Conservation (phyloP, 1,140 invertebrate genomes). For the Calliopsis andreniformis region DNA sequence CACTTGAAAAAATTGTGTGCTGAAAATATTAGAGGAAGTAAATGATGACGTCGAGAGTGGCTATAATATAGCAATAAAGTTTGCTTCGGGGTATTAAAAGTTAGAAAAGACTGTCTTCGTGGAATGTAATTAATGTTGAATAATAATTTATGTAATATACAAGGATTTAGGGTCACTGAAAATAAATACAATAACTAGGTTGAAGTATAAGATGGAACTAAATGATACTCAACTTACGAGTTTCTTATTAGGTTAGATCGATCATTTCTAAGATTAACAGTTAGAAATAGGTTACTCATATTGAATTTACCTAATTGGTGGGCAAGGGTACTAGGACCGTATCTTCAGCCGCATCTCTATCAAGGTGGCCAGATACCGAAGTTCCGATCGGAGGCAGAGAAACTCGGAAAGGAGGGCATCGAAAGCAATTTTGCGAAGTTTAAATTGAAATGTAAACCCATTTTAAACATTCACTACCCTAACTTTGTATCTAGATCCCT, state of each 20-base stretch:
- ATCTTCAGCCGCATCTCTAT: constrained; percentile 65
- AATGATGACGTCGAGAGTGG: too few relatives aligned
- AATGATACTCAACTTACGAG: constrained; percentile 1
- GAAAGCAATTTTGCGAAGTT: constrained; percentile 51
- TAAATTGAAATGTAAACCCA: constrained; percentile 61
- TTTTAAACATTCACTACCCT: constrained; percentile 9
- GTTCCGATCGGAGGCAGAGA: background rate
- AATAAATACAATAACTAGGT: too few relatives aligned
- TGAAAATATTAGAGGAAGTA: too few relatives aligned
- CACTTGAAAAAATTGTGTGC: too few relatives aligned
- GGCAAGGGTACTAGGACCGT: constrained; percentile 53
- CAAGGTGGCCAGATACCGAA: background rate
- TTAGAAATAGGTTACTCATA: constrained; percentile 72
- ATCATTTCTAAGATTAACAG: constrained; percentile 39
- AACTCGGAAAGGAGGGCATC: background rate
- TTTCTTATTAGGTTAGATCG: constrained; percentile 34
- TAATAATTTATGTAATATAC: too few relatives aligned
- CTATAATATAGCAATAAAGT: too few relatives aligned
- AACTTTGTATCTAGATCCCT: background rate
- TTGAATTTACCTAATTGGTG: constrained; percentile 71
- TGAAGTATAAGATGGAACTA: background rate
- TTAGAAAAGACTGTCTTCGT: background rate
- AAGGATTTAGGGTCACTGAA: too few relatives aligned
- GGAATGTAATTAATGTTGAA: too few relatives aligned
- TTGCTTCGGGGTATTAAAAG: too few relatives aligned